These are phyloP conservation scores for Chrysotoxum bicinctum DNA, from an alignment of 2,888 invertebrate genomes.

Conservation along the genomic window DNA sequence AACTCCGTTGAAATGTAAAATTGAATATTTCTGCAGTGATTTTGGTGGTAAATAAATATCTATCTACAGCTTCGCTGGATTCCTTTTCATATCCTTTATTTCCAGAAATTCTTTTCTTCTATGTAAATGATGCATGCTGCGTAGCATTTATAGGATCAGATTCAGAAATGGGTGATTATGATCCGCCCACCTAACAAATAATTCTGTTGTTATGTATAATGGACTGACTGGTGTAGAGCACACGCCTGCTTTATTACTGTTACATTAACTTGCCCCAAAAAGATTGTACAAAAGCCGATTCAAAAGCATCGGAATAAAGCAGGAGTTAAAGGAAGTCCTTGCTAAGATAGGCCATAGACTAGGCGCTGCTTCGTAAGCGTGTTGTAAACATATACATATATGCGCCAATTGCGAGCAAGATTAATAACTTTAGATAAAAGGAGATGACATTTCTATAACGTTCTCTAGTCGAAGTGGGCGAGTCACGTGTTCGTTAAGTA, in stretches of 20 bases:
- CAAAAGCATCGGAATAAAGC: slow-evolving; percentile 6
- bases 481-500: slow-evolving; percentile 49
- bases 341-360: slow-evolving; percentile 47
- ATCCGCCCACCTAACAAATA: slow-evolving; percentile 72
- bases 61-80: slow-evolving; percentile 7
- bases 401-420: slow-evolving; percentile 66
- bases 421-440: slow-evolving; percentile 71
- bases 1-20: slow-evolving; percentile 62
- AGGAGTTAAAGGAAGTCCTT: slow-evolving; percentile 56
- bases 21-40: slow-evolving; percentile 55
- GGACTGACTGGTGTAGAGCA: slow-evolving; percentile 77
- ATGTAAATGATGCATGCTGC: slow-evolving; percentile 61
- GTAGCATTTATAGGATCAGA: slow-evolving; percentile 33
- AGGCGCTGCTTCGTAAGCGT: slow-evolving; percentile 32
- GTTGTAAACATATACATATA: neutral
- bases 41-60: neutral
- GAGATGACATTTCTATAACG: slow-evolving; percentile 51
- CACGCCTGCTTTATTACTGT: slow-evolving; percentile 80
- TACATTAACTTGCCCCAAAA: slow-evolving; percentile 57
- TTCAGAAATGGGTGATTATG: slow-evolving; percentile 66
- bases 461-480: slow-evolving; percentile 6
- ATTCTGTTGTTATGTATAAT: slow-evolving; percentile 74
- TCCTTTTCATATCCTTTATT: slow-evolving; percentile 23
- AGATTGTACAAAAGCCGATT: slow-evolving; percentile 19
- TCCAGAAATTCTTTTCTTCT: slow-evolving; percentile 15